These are phyloP conservation scores for Corythornis cristatus DNA, from an alignment of 2,113 vertebrate genomes.

Conservation along the genomic window DNA sequence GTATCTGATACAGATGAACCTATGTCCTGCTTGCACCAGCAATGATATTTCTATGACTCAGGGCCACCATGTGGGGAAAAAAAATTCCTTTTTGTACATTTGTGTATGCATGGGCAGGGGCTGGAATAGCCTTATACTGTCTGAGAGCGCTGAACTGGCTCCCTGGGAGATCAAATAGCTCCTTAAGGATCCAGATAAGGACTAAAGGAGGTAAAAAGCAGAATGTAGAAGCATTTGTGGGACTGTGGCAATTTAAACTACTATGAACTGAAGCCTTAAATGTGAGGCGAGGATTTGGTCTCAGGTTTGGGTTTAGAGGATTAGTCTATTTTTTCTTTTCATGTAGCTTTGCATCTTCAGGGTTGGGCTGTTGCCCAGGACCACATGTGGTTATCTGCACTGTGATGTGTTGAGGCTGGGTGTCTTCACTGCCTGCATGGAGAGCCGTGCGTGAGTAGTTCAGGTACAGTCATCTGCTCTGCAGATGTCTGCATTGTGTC, in stretches of 20 bases:
- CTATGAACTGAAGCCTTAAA: background rate
- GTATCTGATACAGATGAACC: background rate
- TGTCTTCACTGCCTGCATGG: background rate
- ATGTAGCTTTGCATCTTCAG: background rate
- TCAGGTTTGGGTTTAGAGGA: background rate
- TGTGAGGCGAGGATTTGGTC: background rate
- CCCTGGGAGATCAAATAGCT: background rate
- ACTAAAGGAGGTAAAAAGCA: background rate
- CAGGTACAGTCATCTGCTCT: background rate
- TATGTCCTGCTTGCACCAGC: background rate
- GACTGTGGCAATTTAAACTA: background rate
- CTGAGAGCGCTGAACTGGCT: background rate
- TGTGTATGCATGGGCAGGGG: background rate
- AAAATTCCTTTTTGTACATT: background rate
- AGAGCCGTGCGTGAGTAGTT: fast-evolving
- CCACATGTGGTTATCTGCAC: background rate
- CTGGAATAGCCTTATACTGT: background rate
- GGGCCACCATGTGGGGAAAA: background rate
- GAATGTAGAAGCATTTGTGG: background rate
- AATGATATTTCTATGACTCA: background rate
- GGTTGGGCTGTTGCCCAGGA: background rate
- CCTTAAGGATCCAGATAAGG: background rate
- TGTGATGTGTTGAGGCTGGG: background rate
- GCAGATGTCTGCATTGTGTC: slow-evolving; percentile 10
- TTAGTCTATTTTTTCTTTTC: background rate